Conservation (phyloP, 2,797 vertebrate species). For the Nothura maculosa region DNA sequence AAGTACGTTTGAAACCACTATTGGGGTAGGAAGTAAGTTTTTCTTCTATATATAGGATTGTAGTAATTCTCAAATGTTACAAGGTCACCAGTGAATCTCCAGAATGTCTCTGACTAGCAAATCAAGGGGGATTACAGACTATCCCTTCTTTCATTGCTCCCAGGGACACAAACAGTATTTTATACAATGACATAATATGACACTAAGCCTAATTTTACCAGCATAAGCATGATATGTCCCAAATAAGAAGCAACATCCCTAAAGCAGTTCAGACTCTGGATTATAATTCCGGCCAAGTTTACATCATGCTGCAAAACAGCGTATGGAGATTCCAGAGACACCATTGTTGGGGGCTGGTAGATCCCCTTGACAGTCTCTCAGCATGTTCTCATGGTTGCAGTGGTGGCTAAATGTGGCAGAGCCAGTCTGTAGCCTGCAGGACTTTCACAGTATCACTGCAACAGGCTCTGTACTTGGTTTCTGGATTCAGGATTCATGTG, state of each 20-base stretch:
- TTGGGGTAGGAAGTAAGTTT: background rate
- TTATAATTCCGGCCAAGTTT: background rate
- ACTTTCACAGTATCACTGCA: background rate
- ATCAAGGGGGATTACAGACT: background rate
- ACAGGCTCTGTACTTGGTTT: background rate
- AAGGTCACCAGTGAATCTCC: background rate
- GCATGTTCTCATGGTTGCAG: background rate
- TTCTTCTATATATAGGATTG: background rate
- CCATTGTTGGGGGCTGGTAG: background rate
- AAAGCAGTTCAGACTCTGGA: background rate
- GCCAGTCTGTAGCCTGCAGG: background rate
- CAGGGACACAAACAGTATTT: background rate
- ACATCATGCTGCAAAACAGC: background rate
- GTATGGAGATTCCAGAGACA: background rate
- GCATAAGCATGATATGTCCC: background rate
- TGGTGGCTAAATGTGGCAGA: background rate
- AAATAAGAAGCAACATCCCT: background rate
- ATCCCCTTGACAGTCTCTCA: no score
- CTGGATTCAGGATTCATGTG: background rate
- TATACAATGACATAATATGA: background rate
- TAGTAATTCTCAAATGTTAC: background rate
- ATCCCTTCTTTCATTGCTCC: background rate
- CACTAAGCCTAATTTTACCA: background rate
- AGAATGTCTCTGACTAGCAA: background rate
- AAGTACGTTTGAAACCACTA: background rate